Evolutionary conservation across 2,113 vertebrate genomes (phyloP).

Genomic region (Callipepla californica): DNA sequence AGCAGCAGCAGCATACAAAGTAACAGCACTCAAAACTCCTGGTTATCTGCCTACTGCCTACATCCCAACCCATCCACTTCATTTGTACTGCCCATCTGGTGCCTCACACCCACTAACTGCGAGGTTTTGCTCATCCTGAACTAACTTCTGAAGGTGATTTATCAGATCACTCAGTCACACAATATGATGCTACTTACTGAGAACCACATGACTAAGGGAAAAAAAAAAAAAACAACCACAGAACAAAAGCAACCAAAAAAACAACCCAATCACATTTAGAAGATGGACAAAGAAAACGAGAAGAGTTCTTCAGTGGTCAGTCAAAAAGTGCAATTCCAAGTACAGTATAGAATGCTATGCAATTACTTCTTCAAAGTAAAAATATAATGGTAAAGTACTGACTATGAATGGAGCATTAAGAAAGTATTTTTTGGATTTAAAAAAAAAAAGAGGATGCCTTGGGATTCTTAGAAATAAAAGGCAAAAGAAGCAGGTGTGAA

Average conservation of each 20-base stretch:
- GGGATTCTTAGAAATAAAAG: slow-evolving; percentile 1
- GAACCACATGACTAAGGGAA: slow-evolving; percentile 6
- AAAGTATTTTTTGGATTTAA: neutral
- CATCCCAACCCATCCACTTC: neutral
- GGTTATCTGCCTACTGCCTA: neutral
- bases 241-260: too few species aligned
- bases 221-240: slow-evolving; percentile 5
- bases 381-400: neutral
- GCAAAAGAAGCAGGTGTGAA: neutral
- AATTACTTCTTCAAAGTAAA: neutral
- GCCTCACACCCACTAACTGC: neutral
- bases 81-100: neutral
- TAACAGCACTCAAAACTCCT: neutral
- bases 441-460: neutral
- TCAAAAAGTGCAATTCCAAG: slow-evolving; percentile 51
- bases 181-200: slow-evolving; percentile 3
- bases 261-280: slow-evolving; percentile 12
- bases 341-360: neutral
- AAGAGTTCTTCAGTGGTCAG: slow-evolving; percentile 78
- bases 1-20: neutral
- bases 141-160: slow-evolving; percentile 40
- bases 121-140: slow-evolving; percentile 20
- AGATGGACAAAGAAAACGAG: slow-evolving; percentile 73
- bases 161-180: slow-evolving; percentile 4
- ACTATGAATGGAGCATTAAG: neutral